Evolutionary conservation across 2,888 invertebrate genomes (phyloP).

Genomic region (Spodoptera littoralis): DNA sequence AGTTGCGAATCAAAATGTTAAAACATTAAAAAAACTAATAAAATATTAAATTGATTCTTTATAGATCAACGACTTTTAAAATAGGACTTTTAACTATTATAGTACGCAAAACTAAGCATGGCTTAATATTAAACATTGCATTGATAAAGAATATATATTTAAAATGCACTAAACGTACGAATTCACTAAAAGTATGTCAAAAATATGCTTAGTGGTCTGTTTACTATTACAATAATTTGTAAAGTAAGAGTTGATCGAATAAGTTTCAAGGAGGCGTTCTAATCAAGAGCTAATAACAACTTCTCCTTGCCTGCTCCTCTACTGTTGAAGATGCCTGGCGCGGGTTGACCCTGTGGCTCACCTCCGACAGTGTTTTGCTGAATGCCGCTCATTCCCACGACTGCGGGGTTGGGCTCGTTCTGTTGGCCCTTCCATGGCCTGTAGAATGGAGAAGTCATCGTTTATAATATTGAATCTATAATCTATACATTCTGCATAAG

Average conservation of each 20-base stretch:
- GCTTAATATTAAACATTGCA: constrained; percentile 14
- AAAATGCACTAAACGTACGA: constrained; percentile 3
- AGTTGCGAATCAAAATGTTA: constrained; percentile 13
- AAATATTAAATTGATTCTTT: constrained; percentile 1
- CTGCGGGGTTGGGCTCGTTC: constrained; percentile 83
- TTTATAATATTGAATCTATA: background rate
- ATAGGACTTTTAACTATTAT: background rate
- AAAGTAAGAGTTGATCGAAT: background rate
- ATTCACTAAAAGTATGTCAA: background rate
- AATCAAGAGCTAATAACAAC: constrained; percentile 51
- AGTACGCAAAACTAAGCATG: constrained; percentile 6
- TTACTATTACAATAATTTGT: constrained; percentile 5
- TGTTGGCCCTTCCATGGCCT: constrained; percentile 87
- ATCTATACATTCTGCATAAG: too few species aligned
- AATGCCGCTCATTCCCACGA: constrained; percentile 81
- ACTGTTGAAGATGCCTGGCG: constrained; percentile 83
- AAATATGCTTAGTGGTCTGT: background rate
- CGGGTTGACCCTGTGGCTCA: constrained; percentile 78
- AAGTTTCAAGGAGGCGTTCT: constrained; percentile 10
- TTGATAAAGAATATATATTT: constrained; percentile 3
- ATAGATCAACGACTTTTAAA: background rate
- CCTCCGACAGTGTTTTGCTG: constrained; percentile 78
- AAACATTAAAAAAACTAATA: constrained; percentile 1
- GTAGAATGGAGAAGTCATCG: constrained; percentile 21
- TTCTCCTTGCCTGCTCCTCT: constrained; percentile 85